Conservation (phyloP, 2,797 vertebrate species). For the Pelochelys cantorii region DNA sequence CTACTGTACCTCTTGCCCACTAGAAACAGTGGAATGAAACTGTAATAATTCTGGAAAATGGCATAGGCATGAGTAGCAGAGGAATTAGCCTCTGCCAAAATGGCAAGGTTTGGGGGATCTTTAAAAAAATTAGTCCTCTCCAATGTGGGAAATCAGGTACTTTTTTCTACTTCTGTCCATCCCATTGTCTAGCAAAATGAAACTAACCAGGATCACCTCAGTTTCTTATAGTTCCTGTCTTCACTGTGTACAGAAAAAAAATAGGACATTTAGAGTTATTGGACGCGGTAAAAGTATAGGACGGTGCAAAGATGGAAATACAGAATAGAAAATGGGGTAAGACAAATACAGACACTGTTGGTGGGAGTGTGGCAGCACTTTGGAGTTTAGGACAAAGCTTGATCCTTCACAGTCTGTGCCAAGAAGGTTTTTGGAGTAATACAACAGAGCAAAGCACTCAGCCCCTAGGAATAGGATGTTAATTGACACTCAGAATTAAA, state of each 20-base stretch:
- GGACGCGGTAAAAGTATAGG: neutral
- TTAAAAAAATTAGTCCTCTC: neutral
- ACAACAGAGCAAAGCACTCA: neutral
- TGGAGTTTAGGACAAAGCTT: neutral
- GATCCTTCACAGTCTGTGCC: neutral
- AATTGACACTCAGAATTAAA: accelerated
- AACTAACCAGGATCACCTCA: neutral
- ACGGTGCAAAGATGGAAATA: neutral
- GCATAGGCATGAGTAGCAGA: neutral
- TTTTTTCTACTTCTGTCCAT: neutral
- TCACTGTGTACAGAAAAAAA: slow-evolving; percentile 16
- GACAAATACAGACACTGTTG: neutral
- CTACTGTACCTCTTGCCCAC: neutral
- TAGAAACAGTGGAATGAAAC: slow-evolving; percentile 17
- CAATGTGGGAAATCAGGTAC: neutral
- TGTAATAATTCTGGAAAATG: slow-evolving; percentile 22
- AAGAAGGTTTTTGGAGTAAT: neutral
- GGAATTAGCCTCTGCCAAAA: neutral
- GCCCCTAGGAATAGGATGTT: neutral
- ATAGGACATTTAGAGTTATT: neutral
- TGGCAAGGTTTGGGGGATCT: neutral
- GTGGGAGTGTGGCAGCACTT: neutral
- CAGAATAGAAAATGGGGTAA: neutral
- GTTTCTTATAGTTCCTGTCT: neutral
- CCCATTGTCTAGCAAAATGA: slow-evolving; percentile 12